Evolutionary conservation across 2,113 vertebrate species (phyloP).

Genomic region (Coracopsis vasa): DNA sequence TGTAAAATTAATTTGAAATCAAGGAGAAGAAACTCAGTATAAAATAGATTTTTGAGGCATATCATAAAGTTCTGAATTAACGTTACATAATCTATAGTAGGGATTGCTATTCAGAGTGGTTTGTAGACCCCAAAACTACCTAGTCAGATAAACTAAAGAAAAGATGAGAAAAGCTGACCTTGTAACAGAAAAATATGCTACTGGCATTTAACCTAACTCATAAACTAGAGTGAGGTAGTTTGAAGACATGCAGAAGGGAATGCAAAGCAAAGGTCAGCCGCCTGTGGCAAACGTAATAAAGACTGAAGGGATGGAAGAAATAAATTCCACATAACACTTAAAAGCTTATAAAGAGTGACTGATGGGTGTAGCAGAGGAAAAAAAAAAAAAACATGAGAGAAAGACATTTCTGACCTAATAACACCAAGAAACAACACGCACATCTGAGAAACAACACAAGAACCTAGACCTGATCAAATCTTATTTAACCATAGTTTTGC

Average conservation of each 20-base stretch:
- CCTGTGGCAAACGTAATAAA: conserved; percentile 21
- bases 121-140: background rate
- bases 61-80: background rate
- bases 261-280: background rate
- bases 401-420: background rate
- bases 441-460: background rate
- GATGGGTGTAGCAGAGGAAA: background rate
- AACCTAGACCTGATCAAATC: background rate
- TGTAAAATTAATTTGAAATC: background rate
- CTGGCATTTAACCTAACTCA: conserved; percentile 14
- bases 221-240: conserved; percentile 25
- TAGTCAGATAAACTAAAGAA: background rate
- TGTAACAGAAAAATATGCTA: background rate
- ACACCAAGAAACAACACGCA: background rate
- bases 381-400: background rate
- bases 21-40: background rate
- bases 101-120: background rate
- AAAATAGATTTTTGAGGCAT: background rate
- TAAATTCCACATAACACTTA: background rate
- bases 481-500: background rate
- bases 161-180: conserved; percentile 29
- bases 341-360: conserved; percentile 12
- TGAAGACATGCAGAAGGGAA: conserved; percentile 10
- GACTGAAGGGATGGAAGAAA: background rate
- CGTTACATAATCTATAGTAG: background rate